phyloP scores from a whole-genome alignment of 1,140 invertebrate species.

The Ooceraea biroi region DNA sequence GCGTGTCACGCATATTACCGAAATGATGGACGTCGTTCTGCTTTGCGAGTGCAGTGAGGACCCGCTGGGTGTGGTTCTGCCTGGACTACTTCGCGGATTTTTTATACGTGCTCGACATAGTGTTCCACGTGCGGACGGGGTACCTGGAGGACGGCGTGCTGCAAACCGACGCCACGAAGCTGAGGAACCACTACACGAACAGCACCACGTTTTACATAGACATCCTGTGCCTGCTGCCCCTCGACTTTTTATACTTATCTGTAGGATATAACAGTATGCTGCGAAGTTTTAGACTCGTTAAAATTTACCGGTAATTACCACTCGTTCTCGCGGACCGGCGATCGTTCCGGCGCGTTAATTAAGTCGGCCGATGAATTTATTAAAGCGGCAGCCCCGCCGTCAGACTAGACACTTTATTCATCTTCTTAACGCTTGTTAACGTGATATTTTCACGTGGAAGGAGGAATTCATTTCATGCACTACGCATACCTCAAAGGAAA shows the following conservation, averaged over 20 bases:
- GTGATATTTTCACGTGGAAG: neutral
- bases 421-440: neutral
- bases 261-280: conserved; percentile 99
- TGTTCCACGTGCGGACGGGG: conserved; percentile 98
- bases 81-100: conserved; percentile 98
- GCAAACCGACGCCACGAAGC: conserved; percentile 97
- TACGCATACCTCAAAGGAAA: conserved; percentile 14
- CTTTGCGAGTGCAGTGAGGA: conserved; percentile 89
- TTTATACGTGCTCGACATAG: conserved; percentile 97
- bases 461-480: conserved; percentile 5
- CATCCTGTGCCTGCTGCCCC: conserved; percentile 97
- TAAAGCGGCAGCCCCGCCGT: neutral
- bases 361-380: neutral
- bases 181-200: conserved; percentile 99
- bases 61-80: conserved; percentile 97
- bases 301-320: conserved; percentile 93
- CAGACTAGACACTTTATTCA: neutral
- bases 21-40: conserved; percentile 30
- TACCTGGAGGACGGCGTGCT: conserved; percentile 98
- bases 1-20: too few relatives aligned
- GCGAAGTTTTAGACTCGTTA: conserved; percentile 98
- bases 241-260: conserved; percentile 99
- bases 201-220: conserved; percentile 99
- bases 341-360: neutral
- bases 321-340: neutral